Evolutionary conservation across 2,797 vertebrate species (phyloP), one percentile per base, ranked within the genome.

Genomic region (Diplodus sargus): DNA sequence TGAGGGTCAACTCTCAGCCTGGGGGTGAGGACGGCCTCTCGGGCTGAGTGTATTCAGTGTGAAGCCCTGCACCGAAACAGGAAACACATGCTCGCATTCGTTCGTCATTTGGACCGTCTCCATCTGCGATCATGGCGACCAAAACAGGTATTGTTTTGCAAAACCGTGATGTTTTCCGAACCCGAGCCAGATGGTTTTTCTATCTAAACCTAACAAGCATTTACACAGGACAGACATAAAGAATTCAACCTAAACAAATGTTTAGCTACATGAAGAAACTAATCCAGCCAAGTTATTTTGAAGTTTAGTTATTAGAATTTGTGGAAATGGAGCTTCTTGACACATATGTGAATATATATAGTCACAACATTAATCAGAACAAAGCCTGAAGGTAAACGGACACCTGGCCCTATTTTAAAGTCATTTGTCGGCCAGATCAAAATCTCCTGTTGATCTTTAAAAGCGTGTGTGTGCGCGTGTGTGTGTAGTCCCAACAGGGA

Each of bases 401-500:
- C 75, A 78, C 60, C 74, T 81, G 84, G 45, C 80, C 8, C 28
- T 54, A 2, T 45, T 89, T 79, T 57, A 75, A 54, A 65, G 22
- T 65, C 1, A 73, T 80, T 76, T 76, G 59, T 79, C 39, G 30
- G 4, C n/a, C 58, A 25, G 62, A 71, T 76, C 49, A 51, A 49
- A 76, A 68, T 57, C 34, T 70, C 15, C 17, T 30, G 49, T 42
- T 3, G 53, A 49, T 43, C 43, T 77, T 58, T 76, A 12, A 52
- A 62, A 20, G 4, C 30, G 54, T 45, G 3, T 42, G 53, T 54
- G 47, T 56, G 28, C 54, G 20, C 54, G 23, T 51, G 51, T 51
- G 51, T 42, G 5, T 60, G 17, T 28, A 25, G 69, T 87, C 83
- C 79, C 87, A 51, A 69, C 69, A 79, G 76, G 83, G 69, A 66